Conservation (phyloP, 2,888 invertebrate species). For the Ectropis crepuscularia region DNA sequence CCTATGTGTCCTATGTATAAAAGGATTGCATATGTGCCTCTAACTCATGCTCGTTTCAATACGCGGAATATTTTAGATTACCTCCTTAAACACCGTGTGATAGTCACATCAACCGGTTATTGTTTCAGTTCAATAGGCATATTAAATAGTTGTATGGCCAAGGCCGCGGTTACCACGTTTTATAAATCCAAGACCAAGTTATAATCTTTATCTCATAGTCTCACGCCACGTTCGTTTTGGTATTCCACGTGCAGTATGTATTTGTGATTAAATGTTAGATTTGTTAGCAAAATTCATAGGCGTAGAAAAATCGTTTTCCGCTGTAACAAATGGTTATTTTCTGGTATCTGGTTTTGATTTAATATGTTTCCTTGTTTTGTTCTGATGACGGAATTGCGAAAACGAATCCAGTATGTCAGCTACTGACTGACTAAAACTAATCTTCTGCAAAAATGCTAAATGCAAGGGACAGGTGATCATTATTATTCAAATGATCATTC, state of each 20-base stretch:
- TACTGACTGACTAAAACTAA: too few species aligned
- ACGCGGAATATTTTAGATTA: neutral
- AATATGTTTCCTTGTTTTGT: too few species aligned
- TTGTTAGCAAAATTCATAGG: too few species aligned
- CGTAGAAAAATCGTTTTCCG: too few species aligned
- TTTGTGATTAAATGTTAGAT: neutral
- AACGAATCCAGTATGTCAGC: too few species aligned
- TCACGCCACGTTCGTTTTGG: constrained; percentile 53
- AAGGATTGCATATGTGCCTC: neutral
- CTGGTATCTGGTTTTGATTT: too few species aligned
- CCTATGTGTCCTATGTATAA: neutral
- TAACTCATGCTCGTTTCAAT: neutral
- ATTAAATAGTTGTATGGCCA: constrained; percentile 42
- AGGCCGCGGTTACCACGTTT: constrained; percentile 52
- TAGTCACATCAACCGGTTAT: constrained; percentile 45
- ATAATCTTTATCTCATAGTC: constrained; percentile 60
- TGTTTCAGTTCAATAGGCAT: constrained; percentile 40
- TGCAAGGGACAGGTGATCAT: too few species aligned
- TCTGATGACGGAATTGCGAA: too few species aligned
- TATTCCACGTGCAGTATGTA: constrained; percentile 34
- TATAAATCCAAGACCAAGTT: constrained; percentile 45
- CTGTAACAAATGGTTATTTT: too few species aligned
- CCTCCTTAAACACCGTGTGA: constrained; percentile 23
- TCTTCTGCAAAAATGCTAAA: too few species aligned
- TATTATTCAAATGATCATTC: too few species aligned